Evolutionary conservation across 1,140 invertebrate genomes (phyloP), one percentile per base, ranked within the genome.

Genomic region (Proctacanthus coquilletti): DNA sequence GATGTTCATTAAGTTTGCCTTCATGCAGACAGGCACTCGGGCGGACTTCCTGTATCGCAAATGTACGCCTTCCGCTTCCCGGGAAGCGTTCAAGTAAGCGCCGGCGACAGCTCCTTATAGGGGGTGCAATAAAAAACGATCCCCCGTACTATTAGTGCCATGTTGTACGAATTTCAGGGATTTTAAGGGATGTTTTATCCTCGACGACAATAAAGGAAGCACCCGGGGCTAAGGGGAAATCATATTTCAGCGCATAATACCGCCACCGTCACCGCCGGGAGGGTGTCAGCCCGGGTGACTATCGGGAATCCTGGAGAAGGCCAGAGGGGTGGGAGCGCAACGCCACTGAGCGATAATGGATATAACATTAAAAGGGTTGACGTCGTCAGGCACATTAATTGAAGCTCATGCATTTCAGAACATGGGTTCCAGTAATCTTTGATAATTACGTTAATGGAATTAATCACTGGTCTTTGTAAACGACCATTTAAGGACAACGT

Each of bases 371-470:
- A 27, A 27, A 27, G 23, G 23, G 23, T 27, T 27, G 23, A 27
- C 23, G 13, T 9, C 23, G 23, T 9, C 13, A 27, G 8, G 13
- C 8, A 27, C 23, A 9, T 8, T 13, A 9, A 9, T 8, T 13
- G 8, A 27, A 9, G 23, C 23, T 13, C 8, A 9, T 27, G 23
- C 23, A 13, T 27, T 27, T 9, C 23, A 27, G 23, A 13, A 27
- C 23, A 27, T 27, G 23, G 8, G 13, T 8, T 9, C 23, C 13
- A 27, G 13, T 27, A 27, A 13, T 13, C 13, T 27, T 27, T 13
- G 23, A 27, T 27, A 27, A 27, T 27, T 27, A 27, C 13, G 8
- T 27, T 27, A 27, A 27, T 27, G 23, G 23, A 27, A 27, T 27
- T 27, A 27, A 27, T 27, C 23, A n/a, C n/a, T n/a, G n/a, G n/a